A percentile compares a stretch with the other conserved stretches of the same genome.
These are phyloP conservation scores for Xenopus tropicalis DNA, from an alignment of 2,113 vertebrate genomes.

Conservation along the genomic window DNA sequence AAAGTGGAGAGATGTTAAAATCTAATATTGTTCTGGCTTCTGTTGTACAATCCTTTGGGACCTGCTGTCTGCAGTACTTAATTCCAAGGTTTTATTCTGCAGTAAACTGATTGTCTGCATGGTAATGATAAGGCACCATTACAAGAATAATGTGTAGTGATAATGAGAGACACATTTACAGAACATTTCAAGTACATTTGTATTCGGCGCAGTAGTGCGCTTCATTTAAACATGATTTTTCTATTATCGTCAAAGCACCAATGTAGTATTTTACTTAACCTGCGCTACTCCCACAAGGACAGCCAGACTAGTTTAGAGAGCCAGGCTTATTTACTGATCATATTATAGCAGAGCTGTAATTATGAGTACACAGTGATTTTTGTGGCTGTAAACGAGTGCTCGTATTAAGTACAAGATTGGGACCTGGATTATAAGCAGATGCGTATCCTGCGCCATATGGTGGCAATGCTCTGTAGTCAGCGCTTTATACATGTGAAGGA, in stretches of 20 bases:
- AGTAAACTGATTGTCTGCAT: constrained; percentile 43
- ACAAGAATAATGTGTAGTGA: constrained; percentile 33
- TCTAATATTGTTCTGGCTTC: constrained; percentile 34
- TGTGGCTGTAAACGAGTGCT: too few species aligned
- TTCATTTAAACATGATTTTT: constrained; percentile 8
- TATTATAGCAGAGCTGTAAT: too few species aligned
- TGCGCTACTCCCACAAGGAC: not conserved
- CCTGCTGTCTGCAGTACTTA: constrained; percentile 38
- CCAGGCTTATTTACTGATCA: too few species aligned
- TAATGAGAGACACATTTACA: constrained; percentile 37
- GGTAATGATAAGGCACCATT: constrained; percentile 41
- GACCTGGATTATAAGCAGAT: too few species aligned
- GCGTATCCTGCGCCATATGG: too few species aligned
- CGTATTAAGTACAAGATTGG: too few species aligned
- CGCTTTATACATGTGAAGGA: too few species aligned
- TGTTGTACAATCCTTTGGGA: constrained; percentile 31
- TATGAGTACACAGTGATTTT: too few species aligned
- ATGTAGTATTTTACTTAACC: constrained; percentile 5
- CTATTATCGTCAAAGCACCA: not conserved
- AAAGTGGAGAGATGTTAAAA: constrained; percentile 29
- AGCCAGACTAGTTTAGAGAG: too few species aligned
- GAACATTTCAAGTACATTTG: constrained; percentile 28
- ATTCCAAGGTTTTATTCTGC: constrained; percentile 40
- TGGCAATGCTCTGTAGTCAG: too few species aligned
- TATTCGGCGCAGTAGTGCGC: not conserved